A percentile compares a stretch with the other conserved stretches of the same genome.
Evolutionary conservation across 2,113 vertebrate genomes (phyloP).

Genomic region (Gymnobelideus leadbeateri): DNA sequence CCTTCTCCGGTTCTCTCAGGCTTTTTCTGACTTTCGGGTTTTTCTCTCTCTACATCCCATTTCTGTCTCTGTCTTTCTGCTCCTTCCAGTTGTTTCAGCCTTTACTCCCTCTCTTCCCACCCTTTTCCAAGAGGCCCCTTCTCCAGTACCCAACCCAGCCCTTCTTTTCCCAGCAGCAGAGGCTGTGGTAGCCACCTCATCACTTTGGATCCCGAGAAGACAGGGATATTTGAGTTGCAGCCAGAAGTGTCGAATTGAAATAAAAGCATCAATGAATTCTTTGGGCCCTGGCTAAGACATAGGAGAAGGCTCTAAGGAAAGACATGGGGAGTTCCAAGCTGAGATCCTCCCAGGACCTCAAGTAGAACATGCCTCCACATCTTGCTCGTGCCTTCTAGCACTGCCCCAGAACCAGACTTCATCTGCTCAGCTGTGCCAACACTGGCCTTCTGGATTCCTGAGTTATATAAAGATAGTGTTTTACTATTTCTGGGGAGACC

Average conservation of each 20-base stretch:
- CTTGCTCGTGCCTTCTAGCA: not conserved
- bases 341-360: not conserved
- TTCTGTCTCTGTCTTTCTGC: not conserved
- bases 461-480: too few relatives aligned
- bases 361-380: not conserved
- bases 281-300: not conserved
- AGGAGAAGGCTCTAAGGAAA: not conserved
- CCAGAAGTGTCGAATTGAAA: not conserved
- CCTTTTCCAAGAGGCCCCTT: not conserved
- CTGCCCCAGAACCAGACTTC: not conserved
- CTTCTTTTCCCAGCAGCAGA: not conserved
- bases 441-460: not conserved
- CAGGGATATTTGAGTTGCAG: not conserved
- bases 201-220: not conserved
- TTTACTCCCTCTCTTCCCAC: not conserved
- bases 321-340: not conserved
- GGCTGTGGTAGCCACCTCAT: conserved; percentile 3
- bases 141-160: not conserved
- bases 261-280: not conserved
- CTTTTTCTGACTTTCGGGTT: not conserved
- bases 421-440: not conserved
- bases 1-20: not conserved
- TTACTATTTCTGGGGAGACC: too few relatives aligned
- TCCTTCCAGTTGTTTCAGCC: not conserved
- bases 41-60: not conserved